Base-by-base conservation (phyloP, 2,888 invertebrate species). In the Belgica antarctica region DNA sequence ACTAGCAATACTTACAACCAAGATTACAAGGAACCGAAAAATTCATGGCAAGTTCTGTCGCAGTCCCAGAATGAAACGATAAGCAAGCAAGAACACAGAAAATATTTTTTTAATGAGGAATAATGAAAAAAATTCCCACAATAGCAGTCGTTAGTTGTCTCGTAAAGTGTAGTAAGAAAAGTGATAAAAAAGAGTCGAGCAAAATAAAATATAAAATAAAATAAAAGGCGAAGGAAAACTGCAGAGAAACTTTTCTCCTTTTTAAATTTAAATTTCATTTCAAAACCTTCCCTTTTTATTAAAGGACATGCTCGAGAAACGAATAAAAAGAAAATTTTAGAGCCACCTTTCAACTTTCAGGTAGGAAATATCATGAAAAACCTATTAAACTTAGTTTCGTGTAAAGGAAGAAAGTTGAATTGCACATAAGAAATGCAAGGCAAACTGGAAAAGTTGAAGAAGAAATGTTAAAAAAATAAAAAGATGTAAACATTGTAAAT, bases 401-500 rank as follows among this genome's bases (percentile, higher is more conserved):
- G 15, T 46, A 15, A 12, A 46, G 4, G 46, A 25, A 61, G 24
- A 66, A 27, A 41, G 1, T 12, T 22, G 27, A 62, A 34, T n/a
- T 24, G 19, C 46, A 46, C 12, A n/a, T 15, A 12, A 10, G 25
- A 25, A 27, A 59, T 27, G 8, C 7, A 59, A 24, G 12, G 59
- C 15, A 27, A 52, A 17, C 57, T n/a, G 24, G 25, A 59, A 59
- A 24, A 10, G 15, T 5, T 24, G 2, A 25, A n/a, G 27, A 27
- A 27, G 22, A 27, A 59, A 25, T 27, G 25, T 27, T 22, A 19
- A 15, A 19, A 15, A 59, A 12, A 59, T 19, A 27, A 25, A 27
- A 12, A 59, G n/a, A 34, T 68, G 68, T 68, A 68, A 68, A 68
- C 68, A 68, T 34, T 68, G 57, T 68, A 28, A 68, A 68, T 68